Evolutionary conservation across 2,888 invertebrate species (phyloP), one percentile per base, ranked within the genome.

Genomic region (Eristalis arbustorum): DNA sequence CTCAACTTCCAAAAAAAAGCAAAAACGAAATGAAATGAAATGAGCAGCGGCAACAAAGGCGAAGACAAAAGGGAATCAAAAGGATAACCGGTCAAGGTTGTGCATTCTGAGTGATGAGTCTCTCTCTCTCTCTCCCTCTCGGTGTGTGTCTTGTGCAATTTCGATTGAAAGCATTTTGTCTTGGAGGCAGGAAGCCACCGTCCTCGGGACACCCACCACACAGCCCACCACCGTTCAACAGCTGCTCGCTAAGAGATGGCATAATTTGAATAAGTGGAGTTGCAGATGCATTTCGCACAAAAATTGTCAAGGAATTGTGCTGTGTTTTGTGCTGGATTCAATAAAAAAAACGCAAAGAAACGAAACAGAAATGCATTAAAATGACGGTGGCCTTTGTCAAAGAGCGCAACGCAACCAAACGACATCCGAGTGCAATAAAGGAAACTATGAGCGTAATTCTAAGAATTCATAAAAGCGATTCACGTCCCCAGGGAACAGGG

Each of bases 1-100:
- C 69, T 82, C 73, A 61, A 71, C 61, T 71, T 82, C 73, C 77
- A 14, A 59, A 59, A 59, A 31, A 31, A 31, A 10, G 1, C 8
- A 31, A 31, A 3, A 25, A 25, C 0, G 6, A 31, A 31, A 4
- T 31, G 31, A 31, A 31, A 31, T 31, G 25, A 59, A 59, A 57
- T 23, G 23, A 57, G 23, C 11, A n/a, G 22, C 57, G 6, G 34
- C 34, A 34, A 37, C 63, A 49, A 61, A 77, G 56, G 66, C 42
- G 34, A 34, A 37, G 61, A 77, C 25, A 64, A 68, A 59, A 78
- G 13, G 5, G 31, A 83, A 63, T n/a, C 59, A 68, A 81, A 77
- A 69, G 73, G 81, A 85, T 82, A 82, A 81, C 85, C 81, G 85
- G 82, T 77, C 85, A 85, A 85, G 85, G 85, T 77, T 82, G 8